These are phyloP conservation scores for Myrmecophaga tridactyla DNA, from an alignment of 2,113 vertebrate species.

Conservation along the genomic window DNA sequence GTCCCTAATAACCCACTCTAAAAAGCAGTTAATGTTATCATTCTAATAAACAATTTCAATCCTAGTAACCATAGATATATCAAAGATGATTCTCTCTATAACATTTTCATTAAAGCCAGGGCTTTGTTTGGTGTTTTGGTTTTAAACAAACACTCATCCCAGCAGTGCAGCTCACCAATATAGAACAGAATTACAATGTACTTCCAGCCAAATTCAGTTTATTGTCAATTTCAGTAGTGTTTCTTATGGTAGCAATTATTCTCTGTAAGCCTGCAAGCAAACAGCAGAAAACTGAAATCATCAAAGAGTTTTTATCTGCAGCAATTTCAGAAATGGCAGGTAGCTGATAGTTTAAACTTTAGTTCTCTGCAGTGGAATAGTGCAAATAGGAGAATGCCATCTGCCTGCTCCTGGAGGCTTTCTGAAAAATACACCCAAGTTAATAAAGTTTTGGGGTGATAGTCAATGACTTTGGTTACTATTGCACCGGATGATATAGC, in stretches of 20 bases:
- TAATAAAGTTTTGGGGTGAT: conserved; percentile 71
- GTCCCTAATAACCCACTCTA: conserved; percentile 51
- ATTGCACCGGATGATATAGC: background rate
- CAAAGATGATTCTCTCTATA: conserved; percentile 78
- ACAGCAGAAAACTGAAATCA: conserved; percentile 87
- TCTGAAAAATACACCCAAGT: conserved; percentile 77
- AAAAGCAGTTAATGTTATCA: conserved; percentile 78
- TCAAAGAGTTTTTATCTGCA: conserved; percentile 87
- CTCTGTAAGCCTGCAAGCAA: conserved; percentile 86
- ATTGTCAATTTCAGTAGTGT: conserved; percentile 86
- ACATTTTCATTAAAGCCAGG: conserved; percentile 79
- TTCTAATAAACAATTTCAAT: conserved; percentile 81
- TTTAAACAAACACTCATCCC: conserved; percentile 85
- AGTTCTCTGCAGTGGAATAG: conserved; percentile 82
- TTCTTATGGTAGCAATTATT: conserved; percentile 88
- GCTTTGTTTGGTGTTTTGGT: conserved; percentile 81
- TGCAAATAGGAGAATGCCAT: conserved; percentile 83
- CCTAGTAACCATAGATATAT: conserved; percentile 70
- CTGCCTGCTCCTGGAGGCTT: conserved; percentile 82
- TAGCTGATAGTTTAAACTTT: conserved; percentile 87
- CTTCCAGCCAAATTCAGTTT: conserved; percentile 87
- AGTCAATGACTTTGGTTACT: conserved; percentile 60
- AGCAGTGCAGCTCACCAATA: conserved; percentile 83
- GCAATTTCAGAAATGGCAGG: conserved; percentile 88
- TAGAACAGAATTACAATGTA: conserved; percentile 87